Conservation (phyloP, 2,888 invertebrate species). For the Lumbricus terrestris region DNA sequence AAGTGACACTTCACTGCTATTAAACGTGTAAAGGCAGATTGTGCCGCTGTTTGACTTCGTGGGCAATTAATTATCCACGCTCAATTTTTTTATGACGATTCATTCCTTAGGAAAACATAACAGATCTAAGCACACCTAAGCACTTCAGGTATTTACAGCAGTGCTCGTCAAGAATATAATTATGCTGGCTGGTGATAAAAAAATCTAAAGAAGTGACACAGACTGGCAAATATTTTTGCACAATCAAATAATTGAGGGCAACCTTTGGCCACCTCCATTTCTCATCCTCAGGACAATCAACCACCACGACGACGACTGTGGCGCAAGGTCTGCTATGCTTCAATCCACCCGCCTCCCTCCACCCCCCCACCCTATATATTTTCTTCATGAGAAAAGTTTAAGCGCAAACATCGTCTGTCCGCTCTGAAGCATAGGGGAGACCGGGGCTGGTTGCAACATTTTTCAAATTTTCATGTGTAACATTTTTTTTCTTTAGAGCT, state of each 20-base stretch:
- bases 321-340: background rate
- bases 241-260: conserved; percentile 3
- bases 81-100: background rate
- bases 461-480: too few relatives aligned
- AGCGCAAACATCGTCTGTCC: background rate
- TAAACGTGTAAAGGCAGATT: background rate
- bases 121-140: background rate
- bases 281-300: background rate
- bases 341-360: background rate
- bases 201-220: background rate
- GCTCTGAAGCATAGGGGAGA: too few relatives aligned
- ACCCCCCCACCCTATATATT: background rate
- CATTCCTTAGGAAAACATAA: background rate
- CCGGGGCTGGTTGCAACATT: too few relatives aligned
- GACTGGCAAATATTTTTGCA: background rate
- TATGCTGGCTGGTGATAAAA: background rate
- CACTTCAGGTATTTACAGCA: background rate
- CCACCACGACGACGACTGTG: too few relatives aligned
- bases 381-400: background rate
- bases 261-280: background rate
- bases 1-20: background rate
- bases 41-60: background rate
- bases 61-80: background rate
- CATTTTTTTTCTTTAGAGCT: too few relatives aligned
- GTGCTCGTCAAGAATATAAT: background rate